Evolutionary conservation across 1,140 invertebrate genomes (phyloP).

Genomic region (Drosophila santomea): DNA sequence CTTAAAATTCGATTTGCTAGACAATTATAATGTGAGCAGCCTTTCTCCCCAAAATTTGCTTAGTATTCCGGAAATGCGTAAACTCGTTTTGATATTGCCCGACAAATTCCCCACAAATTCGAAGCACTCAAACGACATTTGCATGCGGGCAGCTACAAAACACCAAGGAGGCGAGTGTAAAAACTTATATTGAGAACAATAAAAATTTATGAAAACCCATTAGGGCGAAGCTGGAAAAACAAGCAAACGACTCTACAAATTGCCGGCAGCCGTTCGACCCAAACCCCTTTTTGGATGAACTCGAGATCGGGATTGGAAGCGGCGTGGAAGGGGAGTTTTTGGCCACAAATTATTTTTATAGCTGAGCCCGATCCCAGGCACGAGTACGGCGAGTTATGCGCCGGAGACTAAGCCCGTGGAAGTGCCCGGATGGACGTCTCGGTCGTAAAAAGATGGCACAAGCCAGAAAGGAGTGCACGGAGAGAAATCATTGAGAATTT

Average conservation of each 20-base stretch:
- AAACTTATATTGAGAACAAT: constrained; percentile 79
- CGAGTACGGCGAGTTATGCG: constrained; percentile 66
- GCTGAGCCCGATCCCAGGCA: constrained; percentile 68
- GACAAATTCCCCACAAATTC: constrained; percentile 52
- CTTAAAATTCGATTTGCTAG: background rate
- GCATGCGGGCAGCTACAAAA: constrained; percentile 50
- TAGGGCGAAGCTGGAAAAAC: constrained; percentile 75
- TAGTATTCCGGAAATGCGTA: constrained; percentile 1
- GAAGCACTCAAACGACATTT: constrained; percentile 51
- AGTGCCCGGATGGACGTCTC: constrained; percentile 54
- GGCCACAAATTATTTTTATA: constrained; percentile 84
- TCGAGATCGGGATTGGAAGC: constrained; percentile 30
- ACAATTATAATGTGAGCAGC: background rate
- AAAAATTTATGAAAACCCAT: constrained; percentile 81
- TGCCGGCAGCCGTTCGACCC: constrained; percentile 60
- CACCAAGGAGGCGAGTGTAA: constrained; percentile 27
- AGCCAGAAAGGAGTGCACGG: constrained; percentile 10
- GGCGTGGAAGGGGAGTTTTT: constrained; percentile 37
- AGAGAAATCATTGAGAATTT: background rate
- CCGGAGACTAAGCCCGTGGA: constrained; percentile 63
- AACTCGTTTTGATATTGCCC: constrained; percentile 22
- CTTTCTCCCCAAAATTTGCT: background rate
- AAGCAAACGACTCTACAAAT: constrained; percentile 77
- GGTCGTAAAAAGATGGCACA: constrained; percentile 61
- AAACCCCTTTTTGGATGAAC: constrained; percentile 44